phyloP scores from a whole-genome alignment of 2,797 vertebrate species.

The Cossypha heuglini region DNA sequence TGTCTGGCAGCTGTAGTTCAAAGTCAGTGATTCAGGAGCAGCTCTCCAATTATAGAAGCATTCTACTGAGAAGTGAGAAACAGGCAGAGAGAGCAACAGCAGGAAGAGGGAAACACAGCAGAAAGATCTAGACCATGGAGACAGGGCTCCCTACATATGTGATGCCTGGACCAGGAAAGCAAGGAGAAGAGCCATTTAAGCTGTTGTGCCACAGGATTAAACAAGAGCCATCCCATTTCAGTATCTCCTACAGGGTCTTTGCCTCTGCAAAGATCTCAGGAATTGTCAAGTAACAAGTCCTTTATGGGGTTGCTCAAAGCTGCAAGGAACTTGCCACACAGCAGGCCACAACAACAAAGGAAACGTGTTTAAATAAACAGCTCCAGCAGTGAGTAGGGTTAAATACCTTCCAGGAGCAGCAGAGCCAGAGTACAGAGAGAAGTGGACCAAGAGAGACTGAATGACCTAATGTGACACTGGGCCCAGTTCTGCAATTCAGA shows the following conservation, averaged over 20 bases:
- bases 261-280: not conserved
- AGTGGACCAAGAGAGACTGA: not conserved
- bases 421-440: not conserved
- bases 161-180: not conserved
- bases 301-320: rapidly evolving
- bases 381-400: not conserved
- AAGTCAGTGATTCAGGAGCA: not conserved
- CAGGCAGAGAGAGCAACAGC: not conserved
- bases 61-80: not conserved
- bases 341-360: not conserved
- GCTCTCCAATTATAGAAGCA: not conserved
- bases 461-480: not conserved
- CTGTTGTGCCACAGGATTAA: not conserved
- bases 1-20: not conserved
- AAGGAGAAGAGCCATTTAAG: not conserved
- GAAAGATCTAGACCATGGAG: not conserved
- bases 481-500: not conserved
- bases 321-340: not conserved
- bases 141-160: not conserved
- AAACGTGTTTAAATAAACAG: not conserved
- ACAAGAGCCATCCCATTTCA: not conserved
- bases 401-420: not conserved
- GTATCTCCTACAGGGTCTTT: not conserved
- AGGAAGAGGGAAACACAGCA: not conserved
- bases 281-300: not conserved